Base-by-base conservation (phyloP, 2,797 vertebrate species). In the Diglossa cyanea region DNA sequence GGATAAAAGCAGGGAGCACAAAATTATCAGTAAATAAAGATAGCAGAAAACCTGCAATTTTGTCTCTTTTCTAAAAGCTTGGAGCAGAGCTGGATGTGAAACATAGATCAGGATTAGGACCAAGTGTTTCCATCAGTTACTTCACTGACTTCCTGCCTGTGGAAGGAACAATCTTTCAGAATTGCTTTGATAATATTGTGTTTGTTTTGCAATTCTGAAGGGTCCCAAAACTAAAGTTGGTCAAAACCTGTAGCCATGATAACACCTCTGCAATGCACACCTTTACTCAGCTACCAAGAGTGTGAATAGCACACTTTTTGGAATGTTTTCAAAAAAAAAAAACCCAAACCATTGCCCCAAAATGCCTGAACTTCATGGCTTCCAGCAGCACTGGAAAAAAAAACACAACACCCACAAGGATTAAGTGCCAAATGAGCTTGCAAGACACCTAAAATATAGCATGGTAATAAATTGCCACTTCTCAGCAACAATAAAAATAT, bases 401-500 rank as follows among this genome's bases (percentile, higher is more conserved):
- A 71, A 21, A 3, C 33, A 76, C 71, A 70, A 83, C 68, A 88
- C 40, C 31, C 78, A 73, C 44, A 62, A n/a, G 44, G 58, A 91
- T 63, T 72, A 90, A 88, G 51, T 75, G 73, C 62, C 87, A 95
- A 88, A 70, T 57, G 76, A 94, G 82, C 68, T 25, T 95, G 62
- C 73, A 86, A 96, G 89, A 86, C 87, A 94, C 40, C 79, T 91
- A 73, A 88, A 93, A 88, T 57, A 58, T 91, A 94, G 91, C 10
- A 6, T 10, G 10, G 81, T 60, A 84, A 96, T 44, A 79, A 88
- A 93, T 45, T 88, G 72, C 18, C n/a, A 55, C 85, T 94, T 88
- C 93, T 93, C 51, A 53, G 85, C 89, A 88, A 97, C 88, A 96
- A 97, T 97, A 97, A 96, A 97, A 97, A 92, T 84, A 93, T 92